phyloP scores from a whole-genome alignment of 2,113 vertebrate species.

The Saguinus midas region DNA sequence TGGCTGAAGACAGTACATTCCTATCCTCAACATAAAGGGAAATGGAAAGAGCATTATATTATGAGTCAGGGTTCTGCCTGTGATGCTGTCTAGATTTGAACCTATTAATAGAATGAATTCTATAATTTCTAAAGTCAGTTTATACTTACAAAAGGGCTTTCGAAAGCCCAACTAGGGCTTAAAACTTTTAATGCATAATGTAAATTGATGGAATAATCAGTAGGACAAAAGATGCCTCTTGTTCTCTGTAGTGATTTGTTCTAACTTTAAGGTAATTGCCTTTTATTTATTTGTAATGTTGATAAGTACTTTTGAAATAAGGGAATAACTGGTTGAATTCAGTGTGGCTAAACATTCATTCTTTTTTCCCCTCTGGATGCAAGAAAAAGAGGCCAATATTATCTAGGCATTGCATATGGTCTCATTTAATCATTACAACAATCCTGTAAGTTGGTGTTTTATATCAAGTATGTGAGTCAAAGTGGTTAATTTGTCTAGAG shows the following conservation, averaged over 20 bases:
- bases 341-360: neutral
- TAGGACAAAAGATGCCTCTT: neutral
- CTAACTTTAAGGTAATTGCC: neutral
- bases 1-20: neutral
- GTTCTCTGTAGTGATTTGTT: neutral
- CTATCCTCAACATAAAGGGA: neutral
- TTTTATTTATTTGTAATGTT: constrained; percentile 1
- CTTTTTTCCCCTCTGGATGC: neutral
- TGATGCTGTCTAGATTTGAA: constrained; percentile 27
- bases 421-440: constrained; percentile 2
- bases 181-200: neutral
- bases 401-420: neutral
- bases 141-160: constrained; percentile 19
- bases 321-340: neutral
- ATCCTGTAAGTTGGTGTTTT: neutral
- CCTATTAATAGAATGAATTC: neutral
- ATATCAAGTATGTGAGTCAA: neutral
- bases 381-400: neutral
- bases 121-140: neutral
- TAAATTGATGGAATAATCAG: neutral
- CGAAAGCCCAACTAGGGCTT: neutral
- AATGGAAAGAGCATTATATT: neutral
- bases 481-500: neutral
- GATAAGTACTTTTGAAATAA: neutral
- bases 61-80: neutral